Evolutionary conservation across 30 jellyfish, hydroid and myxozoan genomes (phyloP).

Genomic region (Pseudorhiza aurosa): DNA sequence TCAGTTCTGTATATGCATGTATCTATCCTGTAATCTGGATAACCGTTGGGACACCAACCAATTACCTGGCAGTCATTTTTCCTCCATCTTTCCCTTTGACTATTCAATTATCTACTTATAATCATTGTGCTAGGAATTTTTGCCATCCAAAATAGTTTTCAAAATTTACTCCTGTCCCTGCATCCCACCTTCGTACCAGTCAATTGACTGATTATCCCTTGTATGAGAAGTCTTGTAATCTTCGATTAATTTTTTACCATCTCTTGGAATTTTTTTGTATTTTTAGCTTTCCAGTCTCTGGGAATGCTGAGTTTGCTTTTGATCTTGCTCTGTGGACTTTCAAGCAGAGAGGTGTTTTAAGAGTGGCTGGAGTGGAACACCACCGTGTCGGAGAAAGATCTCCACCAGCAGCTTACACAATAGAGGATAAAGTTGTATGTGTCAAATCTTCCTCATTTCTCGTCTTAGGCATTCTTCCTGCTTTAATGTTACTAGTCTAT

Average conservation of each 20-base stretch:
- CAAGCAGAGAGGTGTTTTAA: constrained; percentile 83
- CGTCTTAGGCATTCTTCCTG: background rate
- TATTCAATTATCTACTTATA: no score
- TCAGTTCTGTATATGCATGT: no score
- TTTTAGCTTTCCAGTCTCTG: constrained; percentile 64
- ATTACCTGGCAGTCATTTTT: no score
- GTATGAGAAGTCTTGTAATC: no score
- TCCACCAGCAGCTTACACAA: constrained; percentile 87
- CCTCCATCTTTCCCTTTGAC: no score
- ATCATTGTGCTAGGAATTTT: no score
- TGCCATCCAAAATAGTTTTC: no score
- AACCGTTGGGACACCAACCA: no score
- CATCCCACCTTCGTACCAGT: no score
- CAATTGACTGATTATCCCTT: no score
- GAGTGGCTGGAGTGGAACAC: constrained; percentile 79
- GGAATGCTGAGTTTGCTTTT: constrained; percentile 81
- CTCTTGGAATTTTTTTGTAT: background rate
- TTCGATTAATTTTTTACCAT: background rate
- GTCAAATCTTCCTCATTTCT: background rate
- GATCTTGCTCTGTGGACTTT: constrained; percentile 92
- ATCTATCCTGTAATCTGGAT: no score
- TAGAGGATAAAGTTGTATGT: constrained; percentile 81
- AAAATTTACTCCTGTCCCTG: no score
- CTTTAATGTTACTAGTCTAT: background rate
- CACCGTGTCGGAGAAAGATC: constrained; percentile 76